Conservation (phyloP, 2,888 invertebrate genomes). For the Cybosia mesomella region DNA sequence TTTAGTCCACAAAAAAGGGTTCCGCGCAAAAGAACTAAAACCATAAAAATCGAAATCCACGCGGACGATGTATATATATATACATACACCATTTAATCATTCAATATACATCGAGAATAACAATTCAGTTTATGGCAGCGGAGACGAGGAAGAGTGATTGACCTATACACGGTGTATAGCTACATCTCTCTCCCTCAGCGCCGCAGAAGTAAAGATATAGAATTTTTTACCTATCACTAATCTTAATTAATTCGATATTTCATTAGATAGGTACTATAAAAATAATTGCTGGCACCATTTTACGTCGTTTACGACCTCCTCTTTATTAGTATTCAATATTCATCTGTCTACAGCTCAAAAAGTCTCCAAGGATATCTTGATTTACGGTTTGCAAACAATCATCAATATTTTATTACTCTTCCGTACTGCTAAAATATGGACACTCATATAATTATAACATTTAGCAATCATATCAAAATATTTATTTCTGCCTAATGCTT, state of each 20-base stretch:
- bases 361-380: conserved; percentile 15
- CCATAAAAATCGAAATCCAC: too few species aligned
- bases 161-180: too few species aligned
- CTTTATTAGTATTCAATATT: conserved; percentile 52
- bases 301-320: conserved; percentile 42
- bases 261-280: conserved; percentile 9
- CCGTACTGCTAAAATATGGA: conserved; percentile 20
- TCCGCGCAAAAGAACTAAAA: too few species aligned
- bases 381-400: conserved; percentile 62
- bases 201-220: too few species aligned
- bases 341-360: conserved; percentile 10
- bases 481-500: background rate
- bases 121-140: too few species aligned
- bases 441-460: conserved; percentile 2
- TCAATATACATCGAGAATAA: too few species aligned
- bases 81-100: too few species aligned
- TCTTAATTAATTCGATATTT: conserved; percentile 7
- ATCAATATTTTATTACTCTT: conserved; percentile 57
- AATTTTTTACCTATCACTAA: background rate
- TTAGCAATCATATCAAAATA: conserved; percentile 6
- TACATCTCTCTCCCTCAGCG: too few species aligned
- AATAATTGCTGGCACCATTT: conserved; percentile 16
- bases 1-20: too few species aligned
- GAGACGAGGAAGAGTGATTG: too few species aligned
- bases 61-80: too few species aligned